Conservation (phyloP, 1,140 invertebrate genomes). For the Magallana gigas region DNA sequence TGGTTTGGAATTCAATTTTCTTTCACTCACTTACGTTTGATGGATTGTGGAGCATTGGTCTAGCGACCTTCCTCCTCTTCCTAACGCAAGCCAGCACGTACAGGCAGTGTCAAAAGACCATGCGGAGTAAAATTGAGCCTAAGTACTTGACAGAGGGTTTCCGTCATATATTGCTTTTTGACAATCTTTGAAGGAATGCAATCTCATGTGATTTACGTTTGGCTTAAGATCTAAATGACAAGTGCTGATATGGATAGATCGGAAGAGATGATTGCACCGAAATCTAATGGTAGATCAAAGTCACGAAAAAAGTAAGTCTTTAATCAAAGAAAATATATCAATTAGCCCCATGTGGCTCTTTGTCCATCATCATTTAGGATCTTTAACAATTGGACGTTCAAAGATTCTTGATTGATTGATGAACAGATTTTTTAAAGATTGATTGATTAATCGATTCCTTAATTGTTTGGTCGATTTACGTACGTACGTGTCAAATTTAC, state of each 20-base stretch:
- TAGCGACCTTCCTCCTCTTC: background rate
- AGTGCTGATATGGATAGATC: background rate
- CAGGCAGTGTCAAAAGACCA: background rate
- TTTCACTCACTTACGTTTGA: conserved; percentile 25
- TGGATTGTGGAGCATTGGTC: background rate
- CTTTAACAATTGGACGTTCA: no score
- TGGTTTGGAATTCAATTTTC: conserved; percentile 36
- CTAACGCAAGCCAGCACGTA: background rate
- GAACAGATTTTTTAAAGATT: no score
- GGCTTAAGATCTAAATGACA: conserved; percentile 24
- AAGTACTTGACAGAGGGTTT: background rate
- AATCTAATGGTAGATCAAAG: conserved; percentile 30
- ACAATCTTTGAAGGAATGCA: conserved; percentile 20
- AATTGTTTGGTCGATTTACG: no score
- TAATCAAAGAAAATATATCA: background rate
- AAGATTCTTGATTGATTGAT: no score
- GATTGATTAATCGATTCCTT: no score
- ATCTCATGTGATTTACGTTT: conserved; percentile 2
- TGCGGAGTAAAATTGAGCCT: background rate
- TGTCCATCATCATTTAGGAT: no score
- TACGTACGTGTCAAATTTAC: no score
- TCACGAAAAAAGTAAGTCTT: background rate
- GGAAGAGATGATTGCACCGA: background rate
- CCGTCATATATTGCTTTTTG: conserved; percentile 29
- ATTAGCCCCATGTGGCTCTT: background rate